Evolutionary conservation across 2,888 invertebrate species (phyloP), one percentile per base, ranked within the genome.

Genomic region (Monoplex corrugatus): DNA sequence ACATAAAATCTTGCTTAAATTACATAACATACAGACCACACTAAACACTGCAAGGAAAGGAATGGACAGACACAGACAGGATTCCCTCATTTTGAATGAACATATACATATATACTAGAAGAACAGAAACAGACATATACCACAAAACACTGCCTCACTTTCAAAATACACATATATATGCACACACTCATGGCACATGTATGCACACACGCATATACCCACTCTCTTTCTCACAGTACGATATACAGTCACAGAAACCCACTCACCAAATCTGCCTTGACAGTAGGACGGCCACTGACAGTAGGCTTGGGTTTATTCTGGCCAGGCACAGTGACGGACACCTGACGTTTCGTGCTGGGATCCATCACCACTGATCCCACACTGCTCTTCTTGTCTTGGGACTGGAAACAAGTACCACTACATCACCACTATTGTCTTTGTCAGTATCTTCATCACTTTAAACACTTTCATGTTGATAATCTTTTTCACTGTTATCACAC

Each of bases 281-380:
- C 98, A 0, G 97, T 96, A 96, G 98, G 98, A 93, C 97, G 98
- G 50, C 98, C 92, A 32, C 93, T 90, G 19, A 93, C 94, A 63
- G 93, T 98, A 28, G 98, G 98, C 95, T 99, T 99, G 5, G 98
- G 98, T 96, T 98, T 98, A 95, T 98, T 98, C n/a, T 98, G 98
- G 95, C 98, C 99, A 0, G 98, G 98, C 96, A 98, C 98, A 95
- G 98, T 98, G 2, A 99, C 98, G 35, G 98, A 98, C 72, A 99
- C 99, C 90, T 98, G 98, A 96, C 94, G 94, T 75, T 92, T 91
- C 2, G 89, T 89, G 43, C 50, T 90, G 8, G 93, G 90, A 87
- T 92, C 92, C 86, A 92, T 90, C 72, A 89, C 89, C 84, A 93
- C 91, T 38, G 92, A 93, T 19, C 93, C 93, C 90, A 92, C 91